Percentiles rank a stretch among this genome's conserved stretches.
These are phyloP conservation scores for Bombus superbus DNA, from an alignment of 1,140 invertebrate genomes.

Conservation along the genomic window DNA sequence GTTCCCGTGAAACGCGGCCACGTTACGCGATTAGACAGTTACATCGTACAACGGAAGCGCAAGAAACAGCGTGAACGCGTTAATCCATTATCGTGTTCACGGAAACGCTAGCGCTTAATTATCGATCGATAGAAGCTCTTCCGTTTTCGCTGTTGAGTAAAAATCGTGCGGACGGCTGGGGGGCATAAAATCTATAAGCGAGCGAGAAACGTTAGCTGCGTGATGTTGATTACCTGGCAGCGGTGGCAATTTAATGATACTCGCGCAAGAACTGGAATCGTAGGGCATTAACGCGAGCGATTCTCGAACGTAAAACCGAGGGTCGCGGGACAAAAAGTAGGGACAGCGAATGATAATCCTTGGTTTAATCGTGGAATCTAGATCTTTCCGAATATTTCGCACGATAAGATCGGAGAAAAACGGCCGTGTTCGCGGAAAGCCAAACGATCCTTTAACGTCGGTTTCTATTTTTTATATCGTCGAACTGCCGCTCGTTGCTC, in stretches of 20 bases:
- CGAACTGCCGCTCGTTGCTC: too few relatives aligned
- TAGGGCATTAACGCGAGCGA: background rate
- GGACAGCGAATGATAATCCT: background rate
- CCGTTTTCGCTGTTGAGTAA: background rate
- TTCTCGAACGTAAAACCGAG: background rate
- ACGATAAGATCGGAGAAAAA: background rate
- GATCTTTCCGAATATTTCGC: background rate
- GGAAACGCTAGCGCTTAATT: constrained; percentile 14
- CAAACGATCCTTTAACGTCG: background rate
- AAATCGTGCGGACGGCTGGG: background rate
- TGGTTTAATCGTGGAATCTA: background rate
- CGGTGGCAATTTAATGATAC: background rate
- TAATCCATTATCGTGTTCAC: background rate
- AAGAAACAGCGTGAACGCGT: constrained; percentile 15
- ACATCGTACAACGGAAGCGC: constrained; percentile 16
- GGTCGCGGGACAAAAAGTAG: background rate
- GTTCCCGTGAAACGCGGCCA: constrained; percentile 12
- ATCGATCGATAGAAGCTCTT: background rate
- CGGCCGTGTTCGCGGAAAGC: background rate
- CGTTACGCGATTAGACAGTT: background rate
- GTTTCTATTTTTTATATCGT: background rate
- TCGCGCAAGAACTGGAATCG: background rate
- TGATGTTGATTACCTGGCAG: background rate
- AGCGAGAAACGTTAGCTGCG: background rate
- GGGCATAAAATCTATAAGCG: constrained; percentile 1